Percentiles rank a stretch among this genome's conserved stretches.
Evolutionary conservation across 2,797 vertebrate genomes (phyloP).

Genomic region (Botia kubotai): DNA sequence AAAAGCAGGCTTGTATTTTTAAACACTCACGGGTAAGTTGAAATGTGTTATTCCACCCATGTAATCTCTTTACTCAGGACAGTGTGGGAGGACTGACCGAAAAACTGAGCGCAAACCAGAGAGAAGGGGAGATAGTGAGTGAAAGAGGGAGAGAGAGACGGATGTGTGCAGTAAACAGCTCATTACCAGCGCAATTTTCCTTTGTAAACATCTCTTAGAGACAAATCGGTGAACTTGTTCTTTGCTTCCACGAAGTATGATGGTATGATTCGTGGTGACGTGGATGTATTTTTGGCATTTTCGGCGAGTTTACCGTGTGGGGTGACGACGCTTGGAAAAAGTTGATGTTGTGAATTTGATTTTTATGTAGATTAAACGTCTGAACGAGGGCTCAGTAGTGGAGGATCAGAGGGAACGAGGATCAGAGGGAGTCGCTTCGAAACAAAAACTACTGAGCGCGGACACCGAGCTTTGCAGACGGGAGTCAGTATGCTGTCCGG

Average conservation of each 20-base stretch:
- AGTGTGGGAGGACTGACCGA: constrained; percentile 77
- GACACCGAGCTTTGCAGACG: constrained; percentile 57
- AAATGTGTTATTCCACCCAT: constrained; percentile 82
- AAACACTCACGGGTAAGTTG: constrained; percentile 66
- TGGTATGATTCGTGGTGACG: constrained; percentile 72
- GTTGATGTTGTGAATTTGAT: constrained; percentile 56
- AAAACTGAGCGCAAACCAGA: constrained; percentile 55
- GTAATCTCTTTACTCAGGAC: constrained; percentile 82
- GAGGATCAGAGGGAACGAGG: constrained; percentile 11
- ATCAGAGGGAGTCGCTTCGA: constrained; percentile 2
- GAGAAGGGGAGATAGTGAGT: constrained; percentile 46
- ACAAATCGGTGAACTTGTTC: constrained; percentile 68
- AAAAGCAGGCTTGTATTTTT: not conserved
- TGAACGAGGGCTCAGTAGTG: constrained; percentile 17
- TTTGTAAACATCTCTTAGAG: constrained; percentile 84
- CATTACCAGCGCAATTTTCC: constrained; percentile 86
- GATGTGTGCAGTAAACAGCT: constrained; percentile 74
- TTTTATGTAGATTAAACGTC: constrained; percentile 19
- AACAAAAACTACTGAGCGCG: constrained; percentile 43
- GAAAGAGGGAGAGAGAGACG: constrained; percentile 39
- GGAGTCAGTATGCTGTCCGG: constrained; percentile 64
- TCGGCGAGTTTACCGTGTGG: constrained; percentile 65
- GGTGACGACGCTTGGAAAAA: constrained; percentile 60
- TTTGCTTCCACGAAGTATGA: constrained; percentile 70
- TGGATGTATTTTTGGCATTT: constrained; percentile 71